Base-by-base conservation (phyloP, 2,113 vertebrate species). In the Tylochromis polylepis region DNA sequence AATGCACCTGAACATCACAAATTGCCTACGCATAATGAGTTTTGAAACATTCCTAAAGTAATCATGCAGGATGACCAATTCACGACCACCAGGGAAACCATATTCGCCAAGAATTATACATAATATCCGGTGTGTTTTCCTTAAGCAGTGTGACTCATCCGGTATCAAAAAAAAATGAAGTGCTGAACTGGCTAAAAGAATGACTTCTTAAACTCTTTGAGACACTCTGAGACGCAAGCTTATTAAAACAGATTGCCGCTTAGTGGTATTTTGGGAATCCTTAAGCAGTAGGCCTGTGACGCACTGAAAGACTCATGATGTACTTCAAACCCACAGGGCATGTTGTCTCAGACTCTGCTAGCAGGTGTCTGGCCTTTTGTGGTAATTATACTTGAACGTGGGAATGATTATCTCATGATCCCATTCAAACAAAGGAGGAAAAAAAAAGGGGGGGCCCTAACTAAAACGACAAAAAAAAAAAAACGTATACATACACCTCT, bases 201-300 rank as follows among this genome's bases (percentile, higher is more conserved):
- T 24, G 41, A 51, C 29, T 41, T 53, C 56, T 86, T 36, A 34
- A 8, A 27, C 46, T 86, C 78, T 83, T 70, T 80, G 27, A 85
- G 78, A 65, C 84, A 79, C 86, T 53, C 15, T 34, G 80, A 89
- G 85, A 92, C 1, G 2, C 20, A n/a, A 58, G 77, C 81, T 88
- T 83, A 92, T 92, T 91, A 87, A 91, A 90, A 81, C 83, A 83
- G 79, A 92, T 77, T 70, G 60, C 85, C 62, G 18, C 91, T 89
- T 87, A 86, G 89, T 70, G 91, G 89, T 90, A 91, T 94, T 93
- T 89, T 86, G 88, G 90, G 91, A 91, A 87, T 85, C 67, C 85
- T 88, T 89, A 82, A 92, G 78, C 82, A 77, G 49, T 81, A 36
- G 53, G 85, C 24, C 14, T 72, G 79, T 92, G 92, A 92, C 70